These are phyloP conservation scores for Drosophila flavopinicola DNA, from an alignment of 2,888 invertebrate species.

Conservation along the genomic window DNA sequence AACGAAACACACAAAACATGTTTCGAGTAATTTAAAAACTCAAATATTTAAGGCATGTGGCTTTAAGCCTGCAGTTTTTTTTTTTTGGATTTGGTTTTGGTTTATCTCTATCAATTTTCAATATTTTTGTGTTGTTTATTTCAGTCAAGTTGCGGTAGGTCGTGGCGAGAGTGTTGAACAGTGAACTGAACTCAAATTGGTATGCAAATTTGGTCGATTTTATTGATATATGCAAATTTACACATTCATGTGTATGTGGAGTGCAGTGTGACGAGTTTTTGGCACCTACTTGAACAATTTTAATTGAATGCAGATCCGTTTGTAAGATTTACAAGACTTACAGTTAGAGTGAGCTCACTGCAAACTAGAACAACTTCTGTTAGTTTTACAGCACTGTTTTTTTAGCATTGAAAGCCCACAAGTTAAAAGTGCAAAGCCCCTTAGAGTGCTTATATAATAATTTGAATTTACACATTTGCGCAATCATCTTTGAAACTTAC, in stretches of 20 bases:
- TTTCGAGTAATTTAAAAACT: conserved; percentile 52
- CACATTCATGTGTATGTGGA: conserved; percentile 2
- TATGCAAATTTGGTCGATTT: conserved; percentile 37
- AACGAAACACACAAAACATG: conserved; percentile 54
- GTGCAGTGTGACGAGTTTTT: conserved; percentile 18
- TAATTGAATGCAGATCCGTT: not conserved
- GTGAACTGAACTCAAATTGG: conserved; percentile 35
- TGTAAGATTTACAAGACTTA: not conserved
- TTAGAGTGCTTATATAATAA: no score
- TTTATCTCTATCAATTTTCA: conserved; percentile 36
- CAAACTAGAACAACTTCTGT: no score
- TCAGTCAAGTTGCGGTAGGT: conserved; percentile 66
- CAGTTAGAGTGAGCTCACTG: not conserved
- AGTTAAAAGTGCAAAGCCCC: no score
- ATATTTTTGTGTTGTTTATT: conserved; percentile 24
- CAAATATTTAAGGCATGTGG: conserved; percentile 70
- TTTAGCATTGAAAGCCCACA: no score
- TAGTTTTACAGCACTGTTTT: conserved; percentile 1
- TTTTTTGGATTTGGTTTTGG: conserved; percentile 5
- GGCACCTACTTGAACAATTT: conserved; percentile 34
- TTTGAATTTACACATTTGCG: no score
- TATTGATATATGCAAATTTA: conserved; percentile 35
- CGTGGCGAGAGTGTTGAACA: conserved; percentile 50
- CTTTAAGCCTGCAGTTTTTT: conserved; percentile 40
- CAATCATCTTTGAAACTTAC: no score